These are phyloP conservation scores for Desmodus rotundus DNA, from an alignment of 2,113 vertebrate genomes.

Conservation along the genomic window DNA sequence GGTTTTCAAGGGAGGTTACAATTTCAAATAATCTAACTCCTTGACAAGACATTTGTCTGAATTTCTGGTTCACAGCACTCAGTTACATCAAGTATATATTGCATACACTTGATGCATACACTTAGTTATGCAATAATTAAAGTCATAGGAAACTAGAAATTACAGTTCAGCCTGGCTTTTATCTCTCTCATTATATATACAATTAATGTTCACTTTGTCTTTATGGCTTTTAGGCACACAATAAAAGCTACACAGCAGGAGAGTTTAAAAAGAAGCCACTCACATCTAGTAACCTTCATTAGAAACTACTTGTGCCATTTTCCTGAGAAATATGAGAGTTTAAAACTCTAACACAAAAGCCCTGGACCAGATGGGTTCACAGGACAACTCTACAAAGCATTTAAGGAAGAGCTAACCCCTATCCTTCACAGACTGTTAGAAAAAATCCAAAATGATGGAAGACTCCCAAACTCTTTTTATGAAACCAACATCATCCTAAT, in stretches of 20 bases:
- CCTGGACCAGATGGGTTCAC: no score
- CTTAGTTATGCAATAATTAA: no score
- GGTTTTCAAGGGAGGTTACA: slow-evolving; percentile 24
- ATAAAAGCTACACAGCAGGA: slow-evolving; percentile 9
- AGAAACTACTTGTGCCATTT: slow-evolving; percentile 18
- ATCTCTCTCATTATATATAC: slow-evolving; percentile 18
- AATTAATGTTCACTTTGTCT: slow-evolving; percentile 17
- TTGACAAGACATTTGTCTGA: slow-evolving; percentile 51
- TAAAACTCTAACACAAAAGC: slow-evolving; percentile 10
- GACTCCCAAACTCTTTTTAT: no score
- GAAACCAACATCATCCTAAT: no score
- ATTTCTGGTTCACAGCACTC: slow-evolving; percentile 18
- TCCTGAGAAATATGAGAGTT: slow-evolving; percentile 8
- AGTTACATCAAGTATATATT: slow-evolving; percentile 25
- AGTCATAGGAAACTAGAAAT: background rate
- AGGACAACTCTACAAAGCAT: no score
- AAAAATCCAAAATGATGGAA: no score
- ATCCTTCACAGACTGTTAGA: no score
- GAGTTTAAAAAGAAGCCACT: background rate
- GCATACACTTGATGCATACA: no score
- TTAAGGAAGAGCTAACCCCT: no score
- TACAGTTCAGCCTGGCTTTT: slow-evolving; percentile 38
- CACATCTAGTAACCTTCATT: background rate
- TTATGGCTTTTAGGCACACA: slow-evolving; percentile 32
- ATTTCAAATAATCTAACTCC: slow-evolving; percentile 37